Conservation (phyloP, 2,113 vertebrate genomes). For the Aptenodytes patagonicus region DNA sequence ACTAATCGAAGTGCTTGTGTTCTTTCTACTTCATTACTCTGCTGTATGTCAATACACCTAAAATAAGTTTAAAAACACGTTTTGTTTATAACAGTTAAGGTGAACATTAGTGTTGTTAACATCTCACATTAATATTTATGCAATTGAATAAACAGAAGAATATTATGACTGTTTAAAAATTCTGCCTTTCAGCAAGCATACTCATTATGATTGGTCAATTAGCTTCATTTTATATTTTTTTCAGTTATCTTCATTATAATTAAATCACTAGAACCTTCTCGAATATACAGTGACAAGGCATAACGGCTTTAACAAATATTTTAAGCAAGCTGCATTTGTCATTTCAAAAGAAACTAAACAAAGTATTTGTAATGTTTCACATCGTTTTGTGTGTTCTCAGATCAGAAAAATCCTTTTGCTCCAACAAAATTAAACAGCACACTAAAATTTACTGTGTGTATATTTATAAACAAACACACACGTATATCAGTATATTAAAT, state of each 20-base stretch:
- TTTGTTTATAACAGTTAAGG: background rate
- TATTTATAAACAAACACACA: background rate
- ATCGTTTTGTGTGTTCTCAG: background rate
- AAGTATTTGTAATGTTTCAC: background rate
- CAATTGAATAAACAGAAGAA: background rate
- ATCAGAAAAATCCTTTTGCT: background rate
- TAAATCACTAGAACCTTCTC: background rate
- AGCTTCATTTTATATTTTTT: background rate
- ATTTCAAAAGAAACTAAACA: background rate
- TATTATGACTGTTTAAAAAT: background rate
- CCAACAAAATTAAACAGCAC: background rate
- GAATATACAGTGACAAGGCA: background rate
- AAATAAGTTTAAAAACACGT: background rate
- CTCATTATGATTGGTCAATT: background rate
- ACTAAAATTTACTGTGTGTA: background rate
- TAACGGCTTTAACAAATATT: background rate
- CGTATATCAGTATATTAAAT: background rate
- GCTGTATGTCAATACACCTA: conserved; percentile 96
- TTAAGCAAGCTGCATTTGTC: background rate
- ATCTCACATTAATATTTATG: background rate
- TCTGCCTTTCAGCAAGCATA: background rate
- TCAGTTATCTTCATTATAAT: background rate
- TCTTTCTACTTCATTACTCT: conserved; percentile 94
- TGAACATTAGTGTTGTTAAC: background rate
- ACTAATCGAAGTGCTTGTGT: conserved; percentile 93